phyloP scores from a whole-genome alignment of 2,888 invertebrate species.

The Diarsia mendica region DNA sequence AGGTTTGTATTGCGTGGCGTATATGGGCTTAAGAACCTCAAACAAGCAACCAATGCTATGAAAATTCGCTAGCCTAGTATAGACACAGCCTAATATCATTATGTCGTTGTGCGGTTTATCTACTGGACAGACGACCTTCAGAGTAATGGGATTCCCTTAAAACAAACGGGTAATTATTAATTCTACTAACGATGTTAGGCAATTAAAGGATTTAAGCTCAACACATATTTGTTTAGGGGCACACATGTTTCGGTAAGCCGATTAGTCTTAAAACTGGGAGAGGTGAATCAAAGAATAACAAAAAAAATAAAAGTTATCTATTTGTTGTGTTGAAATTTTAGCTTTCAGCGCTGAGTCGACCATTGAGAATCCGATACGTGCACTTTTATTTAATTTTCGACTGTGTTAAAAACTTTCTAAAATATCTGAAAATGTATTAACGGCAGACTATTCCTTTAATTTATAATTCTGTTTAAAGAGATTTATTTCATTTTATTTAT shows the following conservation, averaged over 20 bases:
- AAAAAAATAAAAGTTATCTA: neutral
- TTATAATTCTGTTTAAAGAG: no score
- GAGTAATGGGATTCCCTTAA: constrained; percentile 26
- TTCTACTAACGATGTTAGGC: constrained; percentile 12
- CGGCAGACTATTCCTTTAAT: neutral
- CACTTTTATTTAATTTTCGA: neutral
- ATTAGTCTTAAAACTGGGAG: neutral
- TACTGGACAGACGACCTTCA: constrained; percentile 5
- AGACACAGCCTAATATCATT: constrained; percentile 1
- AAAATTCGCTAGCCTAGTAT: neutral
- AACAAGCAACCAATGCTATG: neutral
- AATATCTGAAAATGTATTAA: neutral
- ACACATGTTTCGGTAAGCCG: constrained; percentile 12
- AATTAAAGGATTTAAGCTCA: constrained; percentile 6
- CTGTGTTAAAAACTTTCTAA: neutral
- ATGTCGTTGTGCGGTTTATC: neutral
- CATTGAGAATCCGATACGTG: neutral
- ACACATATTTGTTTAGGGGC: neutral
- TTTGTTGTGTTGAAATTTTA: neutral
- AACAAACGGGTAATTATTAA: constrained; percentile 15
- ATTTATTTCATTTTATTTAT: no score
- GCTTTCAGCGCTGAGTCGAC: neutral
- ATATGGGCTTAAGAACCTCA: neutral
- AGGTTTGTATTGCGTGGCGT: neutral
- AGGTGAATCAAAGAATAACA: constrained; percentile 9